phyloP scores from a whole-genome alignment of 2,797 vertebrate genomes.

The Chaetophractus vellerosus region DNA sequence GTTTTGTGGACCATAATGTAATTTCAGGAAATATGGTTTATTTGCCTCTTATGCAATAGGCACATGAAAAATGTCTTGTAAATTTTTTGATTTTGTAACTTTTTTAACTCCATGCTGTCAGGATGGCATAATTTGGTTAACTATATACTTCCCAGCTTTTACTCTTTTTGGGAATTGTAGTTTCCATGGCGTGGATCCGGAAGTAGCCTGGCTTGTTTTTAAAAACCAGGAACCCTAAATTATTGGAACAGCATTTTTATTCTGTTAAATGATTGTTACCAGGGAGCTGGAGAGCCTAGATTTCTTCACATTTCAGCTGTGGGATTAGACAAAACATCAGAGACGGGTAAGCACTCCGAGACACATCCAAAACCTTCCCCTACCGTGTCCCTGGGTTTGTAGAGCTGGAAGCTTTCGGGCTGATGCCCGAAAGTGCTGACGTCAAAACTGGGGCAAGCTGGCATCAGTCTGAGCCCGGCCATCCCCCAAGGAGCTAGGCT shows the following conservation, averaged over 20 bases:
- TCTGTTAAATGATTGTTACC: neutral
- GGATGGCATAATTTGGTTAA: constrained; percentile 12
- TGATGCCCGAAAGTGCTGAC: no score
- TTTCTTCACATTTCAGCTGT: neutral
- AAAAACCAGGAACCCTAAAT: neutral
- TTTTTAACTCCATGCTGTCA: neutral
- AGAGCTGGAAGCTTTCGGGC: neutral
- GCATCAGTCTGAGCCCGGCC: neutral
- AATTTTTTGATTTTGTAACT: neutral
- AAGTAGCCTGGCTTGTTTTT: neutral
- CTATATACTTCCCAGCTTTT: neutral
- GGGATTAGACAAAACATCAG: neutral
- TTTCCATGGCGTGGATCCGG: neutral
- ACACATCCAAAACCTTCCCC: neutral
- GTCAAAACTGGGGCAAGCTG: neutral
- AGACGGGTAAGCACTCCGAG: neutral
- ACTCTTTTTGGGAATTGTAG: neutral
- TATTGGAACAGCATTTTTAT: neutral
- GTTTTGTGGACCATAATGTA: neutral
- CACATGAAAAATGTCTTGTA: neutral
- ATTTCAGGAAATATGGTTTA: neutral
- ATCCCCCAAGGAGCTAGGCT: neutral
- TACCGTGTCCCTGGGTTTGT: neutral
- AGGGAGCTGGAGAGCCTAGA: neutral
- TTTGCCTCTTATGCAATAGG: neutral